Evolutionary conservation across 1,140 invertebrate genomes (phyloP).

Genomic region (Asbolus verrucosus): DNA sequence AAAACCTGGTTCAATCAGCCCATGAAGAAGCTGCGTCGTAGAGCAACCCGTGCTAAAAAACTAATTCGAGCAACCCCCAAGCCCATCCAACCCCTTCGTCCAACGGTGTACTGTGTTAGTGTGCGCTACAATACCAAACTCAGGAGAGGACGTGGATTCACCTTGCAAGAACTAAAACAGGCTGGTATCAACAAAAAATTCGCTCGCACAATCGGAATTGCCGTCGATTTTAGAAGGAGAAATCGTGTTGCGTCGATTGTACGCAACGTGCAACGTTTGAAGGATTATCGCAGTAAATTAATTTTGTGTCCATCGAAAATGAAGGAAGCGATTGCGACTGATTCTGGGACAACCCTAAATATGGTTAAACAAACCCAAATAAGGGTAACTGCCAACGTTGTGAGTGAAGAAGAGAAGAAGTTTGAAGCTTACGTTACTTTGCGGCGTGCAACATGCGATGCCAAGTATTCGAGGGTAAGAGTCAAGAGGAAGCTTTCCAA

Average conservation of each 20-base stretch:
- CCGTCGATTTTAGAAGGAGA: slow-evolving; percentile 90
- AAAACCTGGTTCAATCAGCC: slow-evolving; percentile 99
- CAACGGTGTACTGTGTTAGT: slow-evolving; percentile 92
- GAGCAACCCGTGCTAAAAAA: slow-evolving; percentile 86
- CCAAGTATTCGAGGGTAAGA: slow-evolving; percentile 4
- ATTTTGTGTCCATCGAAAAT: slow-evolving; percentile 2
- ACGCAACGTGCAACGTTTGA: slow-evolving; percentile 22
- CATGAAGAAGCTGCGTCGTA: slow-evolving; percentile 88
- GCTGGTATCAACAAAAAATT: slow-evolving; percentile 83
- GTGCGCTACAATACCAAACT: slow-evolving; percentile 91
- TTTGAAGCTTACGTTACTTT: slow-evolving; percentile 21
- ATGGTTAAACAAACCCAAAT: not conserved
- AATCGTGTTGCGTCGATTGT: slow-evolving; percentile 72
- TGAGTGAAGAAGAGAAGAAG: slow-evolving; percentile 15
- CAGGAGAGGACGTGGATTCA: slow-evolving; percentile 94
- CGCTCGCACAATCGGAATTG: slow-evolving; percentile 92
- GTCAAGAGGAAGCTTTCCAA: slow-evolving; percentile 6
- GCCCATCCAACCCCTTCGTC: slow-evolving; percentile 85
- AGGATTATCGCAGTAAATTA: slow-evolving; percentile 10
- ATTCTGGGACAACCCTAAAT: slow-evolving; percentile 11
- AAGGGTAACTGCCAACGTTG: not conserved
- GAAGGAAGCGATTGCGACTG: not conserved
- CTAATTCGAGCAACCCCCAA: slow-evolving; percentile 88
- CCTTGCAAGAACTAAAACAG: slow-evolving; percentile 91
- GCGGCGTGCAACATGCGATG: slow-evolving; percentile 6